Conservation (phyloP, 2,113 vertebrate genomes). For the Callorhinus ursinus region DNA sequence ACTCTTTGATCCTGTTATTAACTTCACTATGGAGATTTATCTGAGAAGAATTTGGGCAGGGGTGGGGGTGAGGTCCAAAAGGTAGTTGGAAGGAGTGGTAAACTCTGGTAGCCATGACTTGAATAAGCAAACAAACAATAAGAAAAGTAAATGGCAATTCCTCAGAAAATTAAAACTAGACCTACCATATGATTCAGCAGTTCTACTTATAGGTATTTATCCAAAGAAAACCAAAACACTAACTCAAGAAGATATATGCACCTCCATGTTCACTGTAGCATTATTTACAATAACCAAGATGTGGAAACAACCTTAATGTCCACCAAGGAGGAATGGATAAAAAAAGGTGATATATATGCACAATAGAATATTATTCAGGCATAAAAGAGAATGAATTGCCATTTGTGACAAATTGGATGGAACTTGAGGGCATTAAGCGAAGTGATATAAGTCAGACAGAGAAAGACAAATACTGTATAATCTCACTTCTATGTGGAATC, state of each 20-base stretch:
- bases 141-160: neutral
- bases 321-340: neutral
- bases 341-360: neutral
- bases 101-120: neutral
- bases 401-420: neutral
- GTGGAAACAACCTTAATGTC: neutral
- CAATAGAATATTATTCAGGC: neutral
- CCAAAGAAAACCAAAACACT: neutral
- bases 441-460: neutral
- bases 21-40: neutral
- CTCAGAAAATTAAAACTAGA: neutral
- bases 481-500: neutral
- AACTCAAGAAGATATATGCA: neutral
- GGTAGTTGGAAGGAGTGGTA: neutral
- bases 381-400: neutral
- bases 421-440: neutral
- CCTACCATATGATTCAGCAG: neutral
- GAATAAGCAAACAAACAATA: neutral
- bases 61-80: rapidly evolving
- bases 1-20: neutral
- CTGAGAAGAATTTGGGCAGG: neutral
- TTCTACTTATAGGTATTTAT: neutral
- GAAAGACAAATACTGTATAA: neutral
- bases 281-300: neutral
- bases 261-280: neutral